phyloP scores from a whole-genome alignment of 2,113 vertebrate species.

The Chiloscyllium plagiosum region DNA sequence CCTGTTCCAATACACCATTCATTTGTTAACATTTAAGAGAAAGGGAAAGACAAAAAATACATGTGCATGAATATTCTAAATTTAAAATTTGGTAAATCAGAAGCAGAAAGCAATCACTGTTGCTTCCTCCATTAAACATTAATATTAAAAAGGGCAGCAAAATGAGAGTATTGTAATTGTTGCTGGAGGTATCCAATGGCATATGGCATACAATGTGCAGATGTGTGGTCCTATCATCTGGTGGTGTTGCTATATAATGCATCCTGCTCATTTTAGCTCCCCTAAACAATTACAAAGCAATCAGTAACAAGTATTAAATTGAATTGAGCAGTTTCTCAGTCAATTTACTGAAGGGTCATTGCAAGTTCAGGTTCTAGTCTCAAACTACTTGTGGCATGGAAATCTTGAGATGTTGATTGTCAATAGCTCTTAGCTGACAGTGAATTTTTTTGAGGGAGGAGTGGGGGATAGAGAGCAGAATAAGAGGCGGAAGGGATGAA shows the following conservation, averaged over 20 bases:
- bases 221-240: background rate
- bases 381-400: background rate
- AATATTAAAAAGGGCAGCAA: background rate
- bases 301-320: background rate
- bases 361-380: background rate
- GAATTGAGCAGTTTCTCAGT: background rate
- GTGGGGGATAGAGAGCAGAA: background rate
- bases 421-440: background rate
- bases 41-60: background rate
- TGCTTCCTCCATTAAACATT: background rate
- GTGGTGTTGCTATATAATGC: background rate
- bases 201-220: background rate
- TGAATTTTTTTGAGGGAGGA: no score
- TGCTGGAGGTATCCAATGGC: background rate
- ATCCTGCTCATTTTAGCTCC: background rate
- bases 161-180: background rate
- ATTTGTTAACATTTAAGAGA: background rate
- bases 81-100: background rate
- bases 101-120: background rate
- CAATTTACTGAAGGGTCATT: background rate
- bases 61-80: background rate
- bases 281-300: background rate
- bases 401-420: background rate
- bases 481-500: background rate
- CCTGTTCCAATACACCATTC: background rate